A percentile compares a stretch with the other conserved stretches of the same genome.
Evolutionary conservation across 2,888 invertebrate species (phyloP).

Genomic region (Marronus borbonicus): DNA sequence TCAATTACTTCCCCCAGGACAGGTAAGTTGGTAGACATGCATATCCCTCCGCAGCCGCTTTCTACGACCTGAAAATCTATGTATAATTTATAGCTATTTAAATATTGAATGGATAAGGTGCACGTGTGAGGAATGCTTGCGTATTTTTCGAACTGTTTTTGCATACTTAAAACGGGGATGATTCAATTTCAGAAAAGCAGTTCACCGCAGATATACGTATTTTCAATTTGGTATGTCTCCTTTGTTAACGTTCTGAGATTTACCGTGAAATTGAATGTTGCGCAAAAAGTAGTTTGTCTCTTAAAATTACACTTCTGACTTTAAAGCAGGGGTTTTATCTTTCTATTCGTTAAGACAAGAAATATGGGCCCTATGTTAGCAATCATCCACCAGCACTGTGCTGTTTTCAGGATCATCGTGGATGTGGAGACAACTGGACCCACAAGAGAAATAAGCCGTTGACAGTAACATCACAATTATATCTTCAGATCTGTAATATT

Average conservation of each 20-base stretch:
- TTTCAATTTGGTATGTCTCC: not conserved
- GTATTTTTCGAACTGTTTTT: slow-evolving; percentile 22
- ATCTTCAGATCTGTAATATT: too few species aligned
- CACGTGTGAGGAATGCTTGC: slow-evolving; percentile 33
- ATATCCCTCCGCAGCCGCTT: slow-evolving; percentile 32
- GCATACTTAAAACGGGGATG: slow-evolving; percentile 20
- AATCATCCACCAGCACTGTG: too few species aligned
- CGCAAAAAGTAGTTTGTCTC: too few species aligned
- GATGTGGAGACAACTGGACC: too few species aligned
- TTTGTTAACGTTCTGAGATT: not conserved
- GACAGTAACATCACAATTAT: too few species aligned
- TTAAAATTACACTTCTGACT: too few species aligned
- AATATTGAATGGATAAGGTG: slow-evolving; percentile 42
- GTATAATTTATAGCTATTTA: slow-evolving; percentile 50
- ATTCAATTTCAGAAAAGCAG: slow-evolving; percentile 4
- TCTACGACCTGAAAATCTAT: slow-evolving; percentile 44
- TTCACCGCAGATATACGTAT: slow-evolving; percentile 4
- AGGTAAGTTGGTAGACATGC: slow-evolving; percentile 51
- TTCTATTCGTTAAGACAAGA: too few species aligned
- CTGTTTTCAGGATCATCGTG: too few species aligned
- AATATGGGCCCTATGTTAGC: too few species aligned
- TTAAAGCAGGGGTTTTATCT: too few species aligned
- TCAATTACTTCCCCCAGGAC: slow-evolving; percentile 51
- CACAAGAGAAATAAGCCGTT: too few species aligned
- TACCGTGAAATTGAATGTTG: too few species aligned